Evolutionary conservation across 2,888 invertebrate genomes (phyloP).

Genomic region (Parascotia fuliginaria): DNA sequence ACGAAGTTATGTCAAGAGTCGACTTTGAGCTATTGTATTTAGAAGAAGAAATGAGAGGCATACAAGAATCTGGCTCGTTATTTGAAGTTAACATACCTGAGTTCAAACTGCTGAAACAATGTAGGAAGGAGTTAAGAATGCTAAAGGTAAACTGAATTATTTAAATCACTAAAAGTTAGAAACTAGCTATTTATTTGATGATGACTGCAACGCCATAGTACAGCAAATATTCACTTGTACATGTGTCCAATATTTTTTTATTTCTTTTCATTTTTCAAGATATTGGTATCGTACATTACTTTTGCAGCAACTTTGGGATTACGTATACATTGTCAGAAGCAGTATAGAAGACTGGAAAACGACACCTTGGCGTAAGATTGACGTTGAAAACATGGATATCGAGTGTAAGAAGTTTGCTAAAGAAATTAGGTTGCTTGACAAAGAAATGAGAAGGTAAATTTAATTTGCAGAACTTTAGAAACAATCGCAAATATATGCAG

Average conservation of each 20-base stretch:
- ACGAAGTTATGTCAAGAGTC: constrained; percentile 91
- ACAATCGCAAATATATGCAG: not conserved
- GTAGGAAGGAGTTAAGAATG: constrained; percentile 95
- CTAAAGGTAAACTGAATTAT: constrained; percentile 87
- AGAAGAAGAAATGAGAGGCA: constrained; percentile 94
- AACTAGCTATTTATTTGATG: no score
- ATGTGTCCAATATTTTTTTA: no score
- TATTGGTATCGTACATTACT: no score
- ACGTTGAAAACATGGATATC: constrained; percentile 99
- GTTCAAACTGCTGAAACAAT: constrained; percentile 96
- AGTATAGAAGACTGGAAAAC: constrained; percentile 99
- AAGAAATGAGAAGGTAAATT: constrained; percentile 93
- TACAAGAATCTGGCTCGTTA: constrained; percentile 95
- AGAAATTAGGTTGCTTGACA: constrained; percentile 95
- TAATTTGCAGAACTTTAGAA: not conserved
- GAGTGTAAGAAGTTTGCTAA: constrained; percentile 99
- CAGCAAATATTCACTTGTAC: no score
- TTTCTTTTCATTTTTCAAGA: no score
- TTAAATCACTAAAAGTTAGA: not conserved
- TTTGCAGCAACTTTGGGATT: constrained; percentile 97
- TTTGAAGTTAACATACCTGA: constrained; percentile 98
- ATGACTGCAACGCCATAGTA: no score
- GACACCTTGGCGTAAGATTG: constrained; percentile 98
- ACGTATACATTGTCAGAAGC: constrained; percentile 94
- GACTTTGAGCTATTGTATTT: constrained; percentile 91